A percentile compares a stretch with the other conserved stretches of the same genome.
These are phyloP conservation scores for Xiphophorus couchianus DNA, from an alignment of 2,113 vertebrate genomes.

Conservation along the genomic window DNA sequence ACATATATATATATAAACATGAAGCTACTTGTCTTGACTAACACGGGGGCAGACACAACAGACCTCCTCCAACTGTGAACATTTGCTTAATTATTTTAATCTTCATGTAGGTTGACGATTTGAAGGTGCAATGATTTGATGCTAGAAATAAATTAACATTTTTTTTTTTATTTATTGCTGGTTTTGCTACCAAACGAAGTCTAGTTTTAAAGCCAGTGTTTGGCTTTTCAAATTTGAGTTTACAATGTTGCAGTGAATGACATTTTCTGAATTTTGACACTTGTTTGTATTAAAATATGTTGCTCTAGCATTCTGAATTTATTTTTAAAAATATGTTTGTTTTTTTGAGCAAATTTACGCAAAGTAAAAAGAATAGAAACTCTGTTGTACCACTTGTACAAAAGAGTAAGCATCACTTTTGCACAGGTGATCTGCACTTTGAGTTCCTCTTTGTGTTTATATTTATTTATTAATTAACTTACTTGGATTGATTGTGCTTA, in stretches of 20 bases:
- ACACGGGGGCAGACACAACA: slow-evolving; percentile 55
- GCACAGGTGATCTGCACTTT: background rate
- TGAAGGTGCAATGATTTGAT: background rate
- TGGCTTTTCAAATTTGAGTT: background rate
- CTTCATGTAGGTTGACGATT: background rate
- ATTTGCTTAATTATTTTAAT: slow-evolving; percentile 46
- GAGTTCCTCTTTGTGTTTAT: background rate
- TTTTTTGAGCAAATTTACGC: too few relatives aligned
- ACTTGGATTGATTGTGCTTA: background rate
- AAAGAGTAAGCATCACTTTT: too few relatives aligned
- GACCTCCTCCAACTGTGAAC: slow-evolving; percentile 54
- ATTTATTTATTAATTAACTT: background rate
- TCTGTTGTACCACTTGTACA: background rate
- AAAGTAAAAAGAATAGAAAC: too few relatives aligned
- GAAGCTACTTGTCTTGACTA: slow-evolving; percentile 9
- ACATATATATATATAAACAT: slow-evolving; percentile 1
- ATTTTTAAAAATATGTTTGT: too few relatives aligned
- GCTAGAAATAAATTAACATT: too few relatives aligned
- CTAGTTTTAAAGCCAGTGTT: background rate
- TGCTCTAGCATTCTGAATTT: background rate
- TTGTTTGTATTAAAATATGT: background rate
- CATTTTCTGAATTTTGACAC: background rate
- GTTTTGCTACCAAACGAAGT: background rate
- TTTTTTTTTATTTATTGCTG: too few relatives aligned
- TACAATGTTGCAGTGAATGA: background rate